Percentiles rank a stretch among this genome's conserved stretches.
phyloP scores from a whole-genome alignment of 2,888 invertebrate genomes.

The Marronus borbonicus region DNA sequence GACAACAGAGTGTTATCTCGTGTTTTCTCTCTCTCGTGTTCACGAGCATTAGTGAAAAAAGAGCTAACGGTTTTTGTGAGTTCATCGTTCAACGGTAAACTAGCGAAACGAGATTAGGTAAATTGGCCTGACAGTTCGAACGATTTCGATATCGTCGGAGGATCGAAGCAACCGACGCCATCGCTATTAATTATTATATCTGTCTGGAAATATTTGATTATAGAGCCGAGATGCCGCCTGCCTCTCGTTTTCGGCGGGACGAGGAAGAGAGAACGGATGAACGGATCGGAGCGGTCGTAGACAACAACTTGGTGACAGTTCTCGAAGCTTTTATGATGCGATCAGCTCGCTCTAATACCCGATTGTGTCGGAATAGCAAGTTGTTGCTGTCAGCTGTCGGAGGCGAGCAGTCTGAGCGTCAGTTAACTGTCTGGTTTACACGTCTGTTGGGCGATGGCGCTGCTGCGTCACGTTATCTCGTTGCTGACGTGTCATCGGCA shows the following conservation, averaged over 20 bases:
- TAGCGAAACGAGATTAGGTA: slow-evolving; percentile 19
- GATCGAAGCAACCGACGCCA: slow-evolving; percentile 15
- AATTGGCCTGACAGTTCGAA: slow-evolving; percentile 42
- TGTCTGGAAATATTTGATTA: slow-evolving; percentile 50
- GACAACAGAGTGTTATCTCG: slow-evolving; percentile 39
- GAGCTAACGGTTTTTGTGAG: not conserved
- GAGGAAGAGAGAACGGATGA: not conserved
- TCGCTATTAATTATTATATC: slow-evolving; percentile 46
- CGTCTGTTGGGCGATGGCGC: slow-evolving; percentile 66
- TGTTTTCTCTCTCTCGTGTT: no score
- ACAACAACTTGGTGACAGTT: slow-evolving; percentile 46
- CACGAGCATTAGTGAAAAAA: slow-evolving; percentile 4
- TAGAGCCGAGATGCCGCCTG: not conserved
- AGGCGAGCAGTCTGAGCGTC: slow-evolving; percentile 72
- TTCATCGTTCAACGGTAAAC: slow-evolving; percentile 21
- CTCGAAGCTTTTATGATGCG: slow-evolving; percentile 57
- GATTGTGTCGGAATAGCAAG: slow-evolving; percentile 71
- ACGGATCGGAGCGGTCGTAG: not conserved
- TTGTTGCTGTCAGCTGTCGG: slow-evolving; percentile 70
- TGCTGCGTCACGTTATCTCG: slow-evolving; percentile 55
- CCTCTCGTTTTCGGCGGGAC: not conserved
- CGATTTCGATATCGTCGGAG: not conserved
- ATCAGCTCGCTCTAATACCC: slow-evolving; percentile 68
- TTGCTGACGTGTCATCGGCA: slow-evolving; percentile 64
- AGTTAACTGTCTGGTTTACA: slow-evolving; percentile 74